Conservation (phyloP, 1,140 invertebrate genomes). For the Ganaspis sp. region DNA sequence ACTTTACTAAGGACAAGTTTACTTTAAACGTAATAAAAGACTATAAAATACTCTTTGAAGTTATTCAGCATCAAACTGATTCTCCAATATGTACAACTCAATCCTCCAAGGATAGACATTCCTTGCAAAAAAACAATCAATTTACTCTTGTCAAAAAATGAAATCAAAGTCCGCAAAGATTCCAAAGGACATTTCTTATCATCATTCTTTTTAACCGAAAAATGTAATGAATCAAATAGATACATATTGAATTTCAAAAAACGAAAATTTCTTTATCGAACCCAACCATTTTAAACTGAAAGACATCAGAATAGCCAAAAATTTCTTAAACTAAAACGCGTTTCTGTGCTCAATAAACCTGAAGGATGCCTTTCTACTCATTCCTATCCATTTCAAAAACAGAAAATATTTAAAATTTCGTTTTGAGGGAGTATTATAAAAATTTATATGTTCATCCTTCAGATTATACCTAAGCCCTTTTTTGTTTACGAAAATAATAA, state of each 20-base stretch:
- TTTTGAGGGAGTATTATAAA: constrained; percentile 42
- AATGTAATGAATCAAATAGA: constrained; percentile 40
- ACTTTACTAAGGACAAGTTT: constrained; percentile 41
- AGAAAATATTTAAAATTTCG: constrained; percentile 48
- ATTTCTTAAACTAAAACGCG: constrained; percentile 39
- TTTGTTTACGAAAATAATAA: constrained; percentile 33
- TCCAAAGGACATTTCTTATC: constrained; percentile 17
- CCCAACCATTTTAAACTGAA: constrained; percentile 50
- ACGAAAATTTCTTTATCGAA: constrained; percentile 51
- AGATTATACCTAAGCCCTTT: constrained; percentile 34
- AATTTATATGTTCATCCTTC: constrained; percentile 51
- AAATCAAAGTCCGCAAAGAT: neutral
- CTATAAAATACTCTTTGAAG: constrained; percentile 45
- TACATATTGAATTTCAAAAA: constrained; percentile 56
- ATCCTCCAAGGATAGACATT: neutral
- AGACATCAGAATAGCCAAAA: constrained; percentile 31
- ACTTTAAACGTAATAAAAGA: constrained; percentile 38
- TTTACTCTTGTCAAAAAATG: constrained; percentile 9
- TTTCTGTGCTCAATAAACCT: constrained; percentile 43
- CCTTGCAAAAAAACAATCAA: constrained; percentile 18
- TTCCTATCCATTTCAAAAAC: constrained; percentile 32
- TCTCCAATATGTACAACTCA: neutral
- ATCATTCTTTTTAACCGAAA: constrained; percentile 32
- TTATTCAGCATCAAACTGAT: neutral
- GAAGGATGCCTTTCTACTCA: neutral